These are phyloP conservation scores for Diarsia brunnea DNA, from an alignment of 2,888 invertebrate species.

Conservation along the genomic window DNA sequence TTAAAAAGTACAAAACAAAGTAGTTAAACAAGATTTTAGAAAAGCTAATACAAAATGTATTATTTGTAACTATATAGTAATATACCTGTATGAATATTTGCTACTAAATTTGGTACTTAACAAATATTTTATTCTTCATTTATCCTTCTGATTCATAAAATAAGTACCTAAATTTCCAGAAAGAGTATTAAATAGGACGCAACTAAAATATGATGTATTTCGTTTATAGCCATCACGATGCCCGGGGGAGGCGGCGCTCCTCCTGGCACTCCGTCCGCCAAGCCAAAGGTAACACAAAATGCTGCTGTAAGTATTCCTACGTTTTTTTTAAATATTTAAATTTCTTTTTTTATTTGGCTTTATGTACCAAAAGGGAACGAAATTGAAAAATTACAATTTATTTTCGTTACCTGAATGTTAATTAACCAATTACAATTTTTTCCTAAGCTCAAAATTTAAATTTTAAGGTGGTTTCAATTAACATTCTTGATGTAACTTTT, in stretches of 20 bases:
- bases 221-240: conserved; percentile 88
- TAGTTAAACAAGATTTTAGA: background rate
- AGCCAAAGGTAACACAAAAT: conserved; percentile 92
- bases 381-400: background rate
- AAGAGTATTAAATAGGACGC: background rate
- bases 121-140: no score
- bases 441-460: background rate
- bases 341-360: background rate
- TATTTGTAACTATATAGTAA: background rate
- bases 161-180: background rate
- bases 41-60: background rate
- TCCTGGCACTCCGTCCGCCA: conserved; percentile 95
- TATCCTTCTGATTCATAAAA: background rate
- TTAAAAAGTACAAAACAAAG: background rate
- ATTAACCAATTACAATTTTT: background rate
- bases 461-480: background rate
- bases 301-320: conserved; percentile 40
- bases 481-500: background rate
- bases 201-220: background rate
- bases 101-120: background rate
- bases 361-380: background rate
- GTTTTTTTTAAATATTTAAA: background rate
- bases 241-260: conserved; percentile 94
- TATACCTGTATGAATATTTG: no score
- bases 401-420: background rate